Percentiles rank a stretch among this genome's conserved stretches.
phyloP scores from a whole-genome alignment of 2,888 invertebrate genomes.

The Brachycybe producta region DNA sequence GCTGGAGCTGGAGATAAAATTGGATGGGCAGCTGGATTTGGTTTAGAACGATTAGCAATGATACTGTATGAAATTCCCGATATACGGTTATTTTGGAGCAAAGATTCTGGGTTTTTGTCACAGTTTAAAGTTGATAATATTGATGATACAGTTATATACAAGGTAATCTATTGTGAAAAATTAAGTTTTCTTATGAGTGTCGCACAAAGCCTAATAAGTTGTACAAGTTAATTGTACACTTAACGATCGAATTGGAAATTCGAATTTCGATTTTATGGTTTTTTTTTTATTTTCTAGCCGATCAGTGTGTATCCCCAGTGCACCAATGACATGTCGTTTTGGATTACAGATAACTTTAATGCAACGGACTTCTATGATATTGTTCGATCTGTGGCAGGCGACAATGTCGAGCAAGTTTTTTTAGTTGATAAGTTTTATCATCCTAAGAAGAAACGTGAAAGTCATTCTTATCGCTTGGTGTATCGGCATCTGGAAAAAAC shows the following conservation, averaged over 20 bases:
- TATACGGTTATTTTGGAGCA: conserved; percentile 92
- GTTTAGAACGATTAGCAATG: conserved; percentile 93
- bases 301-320: conserved; percentile 79
- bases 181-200: not conserved
- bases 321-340: conserved; percentile 87
- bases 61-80: conserved; percentile 87
- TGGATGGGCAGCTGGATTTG: conserved; percentile 96
- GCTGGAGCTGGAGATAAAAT: conserved; percentile 66
- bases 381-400: conserved; percentile 74
- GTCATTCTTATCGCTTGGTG: conserved; percentile 80
- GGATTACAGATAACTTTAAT: conserved; percentile 65
- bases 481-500: conserved; percentile 88
- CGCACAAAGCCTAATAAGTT: conserved; percentile 5
- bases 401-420: conserved; percentile 82
- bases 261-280: no score
- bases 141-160: conserved; percentile 54
- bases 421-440: conserved; percentile 74
- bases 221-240: not conserved
- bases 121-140: conserved; percentile 71
- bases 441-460: conserved; percentile 64
- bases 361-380: conserved; percentile 84
- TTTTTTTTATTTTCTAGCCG: conserved; percentile 39
- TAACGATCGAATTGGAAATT: no score
- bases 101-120: conserved; percentile 73
- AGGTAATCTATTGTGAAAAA: conserved; percentile 37